phyloP scores from a whole-genome alignment of 2,113 vertebrate species.

The Chauna torquata region DNA sequence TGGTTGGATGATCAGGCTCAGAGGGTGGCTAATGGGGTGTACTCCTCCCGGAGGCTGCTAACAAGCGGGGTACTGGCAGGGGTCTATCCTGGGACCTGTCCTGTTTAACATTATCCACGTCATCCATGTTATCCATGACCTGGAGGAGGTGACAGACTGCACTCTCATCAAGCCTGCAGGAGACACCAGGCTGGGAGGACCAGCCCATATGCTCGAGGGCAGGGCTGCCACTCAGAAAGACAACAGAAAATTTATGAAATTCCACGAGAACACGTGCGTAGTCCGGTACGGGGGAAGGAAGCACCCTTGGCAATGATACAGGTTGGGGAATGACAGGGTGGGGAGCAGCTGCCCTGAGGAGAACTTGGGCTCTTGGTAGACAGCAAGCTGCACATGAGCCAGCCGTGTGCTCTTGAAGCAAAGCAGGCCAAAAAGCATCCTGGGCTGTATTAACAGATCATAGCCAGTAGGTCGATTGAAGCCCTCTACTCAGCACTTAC shows the following conservation, averaged over 20 bases:
- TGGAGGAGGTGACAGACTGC: not conserved
- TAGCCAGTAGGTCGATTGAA: not conserved
- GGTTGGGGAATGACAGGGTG: not conserved
- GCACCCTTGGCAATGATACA: not conserved
- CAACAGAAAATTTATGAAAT: not conserved
- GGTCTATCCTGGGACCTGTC: not conserved
- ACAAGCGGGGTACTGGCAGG: not conserved
- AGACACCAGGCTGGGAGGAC: not conserved
- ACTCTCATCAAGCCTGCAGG: not conserved
- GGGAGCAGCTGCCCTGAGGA: not conserved
- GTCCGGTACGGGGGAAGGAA: fast-evolving
- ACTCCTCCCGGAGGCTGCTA: not conserved
- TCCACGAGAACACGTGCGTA: not conserved
- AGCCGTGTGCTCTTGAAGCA: not conserved
- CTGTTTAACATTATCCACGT: not conserved
- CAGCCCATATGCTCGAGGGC: not conserved
- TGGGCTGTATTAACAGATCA: not conserved
- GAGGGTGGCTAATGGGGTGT: not conserved
- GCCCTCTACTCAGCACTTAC: not conserved
- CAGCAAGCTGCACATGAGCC: not conserved
- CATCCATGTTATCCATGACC: not conserved
- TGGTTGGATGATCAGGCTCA: not conserved
- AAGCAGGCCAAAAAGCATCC: not conserved
- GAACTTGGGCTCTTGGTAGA: not conserved
- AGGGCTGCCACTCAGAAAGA: not conserved